Conservation (phyloP, 2,113 vertebrate genomes). For the Coturnix japonica region DNA sequence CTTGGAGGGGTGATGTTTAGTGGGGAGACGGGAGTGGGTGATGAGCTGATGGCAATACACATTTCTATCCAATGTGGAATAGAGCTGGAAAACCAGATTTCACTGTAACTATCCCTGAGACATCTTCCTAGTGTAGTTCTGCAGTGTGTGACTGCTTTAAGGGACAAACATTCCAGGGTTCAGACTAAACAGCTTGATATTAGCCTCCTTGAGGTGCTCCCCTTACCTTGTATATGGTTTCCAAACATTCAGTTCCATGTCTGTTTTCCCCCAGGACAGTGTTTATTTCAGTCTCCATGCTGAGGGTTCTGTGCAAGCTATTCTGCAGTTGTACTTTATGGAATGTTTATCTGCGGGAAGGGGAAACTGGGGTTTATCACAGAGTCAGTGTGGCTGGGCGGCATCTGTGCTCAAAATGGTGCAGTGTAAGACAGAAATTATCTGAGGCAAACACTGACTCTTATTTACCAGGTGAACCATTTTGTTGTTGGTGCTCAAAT, state of each 20-base stretch:
- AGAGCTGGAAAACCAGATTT: background rate
- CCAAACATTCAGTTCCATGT: background rate
- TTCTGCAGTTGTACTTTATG: background rate
- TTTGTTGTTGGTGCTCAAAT: background rate
- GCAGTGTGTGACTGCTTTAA: background rate
- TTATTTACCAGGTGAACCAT: background rate
- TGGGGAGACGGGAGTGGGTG: background rate
- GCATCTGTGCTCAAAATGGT: background rate
- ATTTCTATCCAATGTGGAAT: background rate
- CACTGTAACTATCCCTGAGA: background rate
- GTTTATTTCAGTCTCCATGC: background rate
- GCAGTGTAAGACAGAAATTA: background rate
- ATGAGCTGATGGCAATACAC: accelerated
- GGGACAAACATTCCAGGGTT: background rate
- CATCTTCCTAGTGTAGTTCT: accelerated
- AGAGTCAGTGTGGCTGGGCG: background rate
- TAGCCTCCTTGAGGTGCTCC: background rate
- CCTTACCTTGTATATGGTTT: background rate
- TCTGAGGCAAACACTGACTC: background rate
- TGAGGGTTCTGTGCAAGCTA: background rate
- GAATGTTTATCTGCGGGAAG: background rate
- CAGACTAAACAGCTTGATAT: background rate
- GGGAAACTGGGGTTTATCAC: background rate
- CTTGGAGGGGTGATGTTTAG: accelerated
- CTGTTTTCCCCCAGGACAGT: background rate